Base-by-base conservation (phyloP, 2,888 invertebrate species). In the Diplazon laetatorius region DNA sequence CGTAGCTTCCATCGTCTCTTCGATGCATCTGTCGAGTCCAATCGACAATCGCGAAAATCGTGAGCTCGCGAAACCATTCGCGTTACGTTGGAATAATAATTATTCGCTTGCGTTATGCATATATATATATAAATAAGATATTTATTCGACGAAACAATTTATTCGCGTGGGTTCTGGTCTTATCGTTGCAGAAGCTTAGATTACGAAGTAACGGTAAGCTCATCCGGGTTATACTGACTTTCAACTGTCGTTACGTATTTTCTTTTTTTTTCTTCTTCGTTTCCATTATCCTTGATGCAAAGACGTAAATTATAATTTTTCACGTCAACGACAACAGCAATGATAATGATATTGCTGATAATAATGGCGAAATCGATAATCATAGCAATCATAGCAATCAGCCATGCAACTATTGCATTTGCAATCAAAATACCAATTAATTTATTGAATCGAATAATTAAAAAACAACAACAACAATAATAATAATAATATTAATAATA, bases 131-230 rank as follows among this genome's bases (percentile, higher is more conserved):
- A n/a, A n/a, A n/a, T n/a, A n/a, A n/a, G 16, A 6, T 63, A 70
- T 70, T 57, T 57, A 70, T 76, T 76, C 57, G 16, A 37, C 9
- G 63, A 18, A 30, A 6, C 50, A 44, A 59, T 37, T 20, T 18
- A 30, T 25, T 16, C 30, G 30, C n/a, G n/a, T n/a, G n/a, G n/a
- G n/a, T n/a, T n/a, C n/a, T n/a, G n/a, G n/a, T n/a, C 42, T 59
- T 16, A 55, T 42, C 59, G 14, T 10, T 25, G 20, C 63, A 63
- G 46, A 57, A 25, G 62, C 18, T 63, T 42, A 30, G 42, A 63
- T 70, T 48, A 65, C 35, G 57, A 48, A 37, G 42, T 76, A 59
- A 70, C 63, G 62, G 63, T 48, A 65, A 48, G 39, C 62, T 65
- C 48, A 2, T 18, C 25, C 22, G 52, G 48, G 5, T n/a, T 66